phyloP scores from a whole-genome alignment of 53 echinoderm and acorn worm species.

The Glandiceps talaboti region DNA sequence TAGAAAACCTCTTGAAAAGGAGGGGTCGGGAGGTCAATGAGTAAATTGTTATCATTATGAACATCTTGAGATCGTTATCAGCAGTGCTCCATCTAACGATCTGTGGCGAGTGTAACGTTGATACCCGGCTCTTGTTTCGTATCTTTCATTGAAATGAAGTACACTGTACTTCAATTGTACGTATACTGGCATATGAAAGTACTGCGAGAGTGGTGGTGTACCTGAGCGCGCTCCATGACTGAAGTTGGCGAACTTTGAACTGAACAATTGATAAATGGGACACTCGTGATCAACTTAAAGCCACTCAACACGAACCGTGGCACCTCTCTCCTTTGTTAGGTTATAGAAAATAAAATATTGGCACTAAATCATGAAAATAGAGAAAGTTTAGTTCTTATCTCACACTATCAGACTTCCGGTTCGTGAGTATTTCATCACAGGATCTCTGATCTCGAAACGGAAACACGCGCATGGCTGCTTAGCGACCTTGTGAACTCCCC shows the following conservation, averaged over 20 bases:
- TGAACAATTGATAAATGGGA: too few species aligned
- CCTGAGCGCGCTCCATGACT: too few species aligned
- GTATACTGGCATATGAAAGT: too few species aligned
- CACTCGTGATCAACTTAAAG: too few species aligned
- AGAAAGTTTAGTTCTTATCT: background rate
- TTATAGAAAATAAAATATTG: too few species aligned
- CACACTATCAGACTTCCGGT: background rate
- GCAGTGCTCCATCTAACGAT: background rate
- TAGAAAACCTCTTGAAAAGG: background rate
- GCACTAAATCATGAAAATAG: too few species aligned
- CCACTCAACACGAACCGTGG: too few species aligned
- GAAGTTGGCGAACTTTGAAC: too few species aligned
- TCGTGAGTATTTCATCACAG: background rate
- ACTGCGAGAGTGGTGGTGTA: too few species aligned
- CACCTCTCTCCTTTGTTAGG: too few species aligned
- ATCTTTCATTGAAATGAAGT: background rate
- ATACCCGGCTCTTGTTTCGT: background rate
- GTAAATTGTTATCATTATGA: background rate
- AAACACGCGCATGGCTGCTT: background rate
- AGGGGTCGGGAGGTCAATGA: background rate
- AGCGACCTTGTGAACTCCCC: too few species aligned
- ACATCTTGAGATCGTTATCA: background rate
- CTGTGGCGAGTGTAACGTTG: background rate
- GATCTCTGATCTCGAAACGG: background rate
- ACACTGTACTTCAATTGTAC: too few species aligned